Conservation (phyloP, 1,140 invertebrate genomes). For the Saccostrea echinata region DNA sequence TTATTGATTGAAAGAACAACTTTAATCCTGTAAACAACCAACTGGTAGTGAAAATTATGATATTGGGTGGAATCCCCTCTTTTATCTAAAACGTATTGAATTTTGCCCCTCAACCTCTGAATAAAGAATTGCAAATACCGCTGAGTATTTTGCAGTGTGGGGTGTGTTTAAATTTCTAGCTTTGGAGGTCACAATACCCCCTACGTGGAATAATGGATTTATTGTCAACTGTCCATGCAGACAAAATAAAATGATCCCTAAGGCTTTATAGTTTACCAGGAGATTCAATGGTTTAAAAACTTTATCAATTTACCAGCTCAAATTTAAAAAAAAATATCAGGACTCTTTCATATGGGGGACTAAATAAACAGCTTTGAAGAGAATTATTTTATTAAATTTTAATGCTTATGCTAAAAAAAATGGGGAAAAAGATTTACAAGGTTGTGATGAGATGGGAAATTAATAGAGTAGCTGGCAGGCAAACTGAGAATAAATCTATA, state of each 20-base stretch:
- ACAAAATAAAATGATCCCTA: not conserved
- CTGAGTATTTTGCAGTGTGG: constrained; percentile 8
- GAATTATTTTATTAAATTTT: not conserved
- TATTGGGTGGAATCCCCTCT: not conserved
- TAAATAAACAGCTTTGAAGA: not conserved
- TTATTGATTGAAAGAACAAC: not conserved
- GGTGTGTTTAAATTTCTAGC: constrained; percentile 15
- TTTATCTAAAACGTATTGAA: not conserved
- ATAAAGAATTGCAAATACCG: not conserved
- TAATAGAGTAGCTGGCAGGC: no score
- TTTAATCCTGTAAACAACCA: not conserved
- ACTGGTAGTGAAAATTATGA: not conserved
- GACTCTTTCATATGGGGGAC: not conserved
- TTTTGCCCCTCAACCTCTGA: not conserved
- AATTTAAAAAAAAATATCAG: not conserved
- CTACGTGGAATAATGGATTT: constrained; percentile 18
- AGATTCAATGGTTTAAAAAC: not conserved
- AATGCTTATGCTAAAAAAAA: no score
- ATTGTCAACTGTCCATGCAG: constrained; percentile 3
- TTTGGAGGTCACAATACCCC: constrained; percentile 5
- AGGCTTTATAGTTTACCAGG: not conserved
- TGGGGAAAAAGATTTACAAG: no score
- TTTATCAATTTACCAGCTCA: not conserved
- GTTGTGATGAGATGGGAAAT: no score
- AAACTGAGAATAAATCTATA: no score